These are phyloP conservation scores for Leptogaster cylindrica DNA, from an alignment of 2,888 invertebrate species.

Conservation along the genomic window DNA sequence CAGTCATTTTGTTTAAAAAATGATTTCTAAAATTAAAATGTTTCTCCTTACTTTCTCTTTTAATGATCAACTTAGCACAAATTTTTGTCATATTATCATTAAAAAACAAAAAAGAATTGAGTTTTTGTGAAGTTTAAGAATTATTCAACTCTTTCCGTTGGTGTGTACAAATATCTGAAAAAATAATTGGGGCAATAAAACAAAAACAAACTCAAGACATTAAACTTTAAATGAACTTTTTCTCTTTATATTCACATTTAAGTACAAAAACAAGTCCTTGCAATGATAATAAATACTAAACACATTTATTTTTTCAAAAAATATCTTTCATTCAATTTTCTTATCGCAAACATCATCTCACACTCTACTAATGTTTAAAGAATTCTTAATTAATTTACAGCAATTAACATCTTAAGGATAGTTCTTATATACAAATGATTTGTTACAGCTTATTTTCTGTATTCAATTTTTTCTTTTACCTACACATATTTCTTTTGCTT, in stretches of 20 bases:
- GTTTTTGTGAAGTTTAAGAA: too few relatives aligned
- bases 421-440: neutral
- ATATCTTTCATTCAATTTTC: neutral
- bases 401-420: conserved; percentile 14
- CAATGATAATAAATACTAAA: conserved; percentile 37
- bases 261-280: conserved; percentile 35
- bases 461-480: too few relatives aligned
- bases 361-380: conserved; percentile 6
- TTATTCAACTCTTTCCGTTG: conserved; percentile 18
- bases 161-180: too few relatives aligned
- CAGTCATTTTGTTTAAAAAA: too few relatives aligned
- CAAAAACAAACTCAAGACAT: conserved; percentile 17
- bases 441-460: too few relatives aligned
- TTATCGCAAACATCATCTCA: neutral
- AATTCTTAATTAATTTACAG: conserved; percentile 19
- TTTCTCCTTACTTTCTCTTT: too few relatives aligned
- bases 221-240: conserved; percentile 24
- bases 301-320: conserved; percentile 1
- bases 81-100: too few relatives aligned
- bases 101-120: too few relatives aligned
- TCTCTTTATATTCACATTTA: conserved; percentile 33
- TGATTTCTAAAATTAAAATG: too few relatives aligned
- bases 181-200: too few relatives aligned
- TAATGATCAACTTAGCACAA: too few relatives aligned
- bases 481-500: conserved; percentile 5